Base-by-base conservation (phyloP, 2,797 vertebrate species). In the Podarcis siculus region DNA sequence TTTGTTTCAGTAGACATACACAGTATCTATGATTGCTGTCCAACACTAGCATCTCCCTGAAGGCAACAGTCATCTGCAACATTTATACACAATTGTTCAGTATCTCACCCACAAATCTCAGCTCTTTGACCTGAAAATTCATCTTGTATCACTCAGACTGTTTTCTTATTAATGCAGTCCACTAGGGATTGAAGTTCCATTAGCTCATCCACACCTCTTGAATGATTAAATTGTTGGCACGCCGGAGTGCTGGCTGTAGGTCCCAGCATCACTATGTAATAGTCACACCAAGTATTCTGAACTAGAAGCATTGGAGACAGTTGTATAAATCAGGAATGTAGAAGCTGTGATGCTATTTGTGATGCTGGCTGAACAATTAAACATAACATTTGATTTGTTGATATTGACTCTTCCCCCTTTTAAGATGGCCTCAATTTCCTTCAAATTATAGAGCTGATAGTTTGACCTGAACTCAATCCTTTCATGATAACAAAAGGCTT, bases 121-220 rank as follows among this genome's bases (percentile, higher is more conserved):
- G 79, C 66, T 87, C 86, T 45, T 76, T 87, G 86, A 87, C 86
- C 86, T 87, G 79, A 87, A 87, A 82, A 87, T 76, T 39, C 23
- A 32, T 64, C 49, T 66, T 87, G 71, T 76, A 87, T 81, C 79
- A 82, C 58, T 66, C 79, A 87, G 71, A 64, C 69, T 58, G 66
- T 79, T 87, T 64, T 66, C 45, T 76, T 82, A 75, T 87, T 87
- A 87, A 82, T 73, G 39, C 23, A 75, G 72, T 37, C 19, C 86
- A 87, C 79, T 35, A 64, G 69, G 72, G 79, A 76, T 9, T 75
- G 72, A 8, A 64, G 10, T 81, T 82, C 79, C n/a, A 66, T 87
- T 87, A 82, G 79, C 55, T 87, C 79, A 82, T 45, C 55, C 71
- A 75, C 79, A 75, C 30, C 39, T 87, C 79, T 64, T 87, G 55